Percentiles rank a stretch among this genome's conserved stretches.
Conservation (phyloP, 2,888 invertebrate genomes). For the Prionchulus punctatus region DNA sequence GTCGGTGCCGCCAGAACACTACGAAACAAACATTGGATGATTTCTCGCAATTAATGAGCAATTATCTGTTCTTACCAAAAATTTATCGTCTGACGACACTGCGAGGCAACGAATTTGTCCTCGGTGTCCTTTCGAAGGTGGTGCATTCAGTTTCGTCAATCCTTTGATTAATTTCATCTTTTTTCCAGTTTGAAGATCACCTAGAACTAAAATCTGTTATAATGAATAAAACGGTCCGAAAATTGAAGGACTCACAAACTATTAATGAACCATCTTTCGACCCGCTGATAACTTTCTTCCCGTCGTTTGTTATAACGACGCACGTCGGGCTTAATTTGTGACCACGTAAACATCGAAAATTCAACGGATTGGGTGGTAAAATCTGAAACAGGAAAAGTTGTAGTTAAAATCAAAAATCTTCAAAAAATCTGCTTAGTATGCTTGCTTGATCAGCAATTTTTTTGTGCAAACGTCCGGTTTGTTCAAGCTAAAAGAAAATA, state of each 20-base stretch:
- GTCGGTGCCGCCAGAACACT: constrained; percentile 52
- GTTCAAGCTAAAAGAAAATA: too few relatives aligned
- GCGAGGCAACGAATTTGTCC: constrained; percentile 48
- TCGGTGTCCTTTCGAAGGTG: constrained; percentile 4
- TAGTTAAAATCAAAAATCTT: constrained; percentile 1
- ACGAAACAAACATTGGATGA: constrained; percentile 15
- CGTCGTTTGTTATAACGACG: constrained; percentile 57
- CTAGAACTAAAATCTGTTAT: not conserved
- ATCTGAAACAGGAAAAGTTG: constrained; percentile 2
- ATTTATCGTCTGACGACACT: constrained; percentile 61
- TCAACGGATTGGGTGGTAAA: constrained; percentile 18
- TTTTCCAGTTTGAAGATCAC: constrained; percentile 28
- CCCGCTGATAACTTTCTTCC: constrained; percentile 55
- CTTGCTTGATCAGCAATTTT: constrained; percentile 59
- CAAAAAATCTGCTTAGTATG: too few relatives aligned
- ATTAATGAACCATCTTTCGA: constrained; percentile 73
- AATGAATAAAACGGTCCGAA: not conserved
- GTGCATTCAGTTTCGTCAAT: not conserved
- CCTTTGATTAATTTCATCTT: constrained; percentile 26
- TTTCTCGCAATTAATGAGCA: not conserved
- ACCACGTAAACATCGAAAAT: constrained; percentile 45
- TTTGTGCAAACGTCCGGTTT: too few relatives aligned
- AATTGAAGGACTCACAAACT: constrained; percentile 51
- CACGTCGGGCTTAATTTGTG: constrained; percentile 64
- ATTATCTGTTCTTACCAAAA: constrained; percentile 45